Evolutionary conservation across 2,797 vertebrate species (phyloP).

Genomic region (Sebastes miniatus): DNA sequence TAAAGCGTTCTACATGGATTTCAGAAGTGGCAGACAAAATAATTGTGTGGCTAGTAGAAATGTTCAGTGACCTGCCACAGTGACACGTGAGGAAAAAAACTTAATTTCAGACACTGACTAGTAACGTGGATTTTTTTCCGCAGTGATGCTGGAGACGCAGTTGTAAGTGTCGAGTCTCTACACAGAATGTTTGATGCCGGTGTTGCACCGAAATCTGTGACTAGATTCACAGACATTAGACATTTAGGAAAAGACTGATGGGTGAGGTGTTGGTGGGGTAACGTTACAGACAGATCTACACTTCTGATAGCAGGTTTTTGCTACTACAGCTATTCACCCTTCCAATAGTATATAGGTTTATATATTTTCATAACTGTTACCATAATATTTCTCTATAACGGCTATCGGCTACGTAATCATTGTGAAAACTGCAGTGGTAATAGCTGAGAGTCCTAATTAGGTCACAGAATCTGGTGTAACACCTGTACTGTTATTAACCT

Average conservation of each 20-base stretch:
- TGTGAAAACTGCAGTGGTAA: neutral
- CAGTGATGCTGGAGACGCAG: neutral
- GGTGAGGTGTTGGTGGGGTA: neutral
- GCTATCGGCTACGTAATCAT: neutral
- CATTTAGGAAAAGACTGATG: neutral
- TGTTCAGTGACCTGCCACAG: too few species aligned
- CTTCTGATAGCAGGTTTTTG: neutral
- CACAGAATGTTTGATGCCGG: neutral
- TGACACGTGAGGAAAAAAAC: too few species aligned
- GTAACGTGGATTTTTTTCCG: neutral
- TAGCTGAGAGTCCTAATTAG: neutral
- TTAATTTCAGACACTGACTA: too few species aligned
- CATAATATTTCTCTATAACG: neutral
- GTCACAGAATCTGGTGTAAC: slow-evolving; percentile 5
- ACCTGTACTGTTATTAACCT: neutral
- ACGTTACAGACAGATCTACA: neutral
- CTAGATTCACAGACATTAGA: neutral
- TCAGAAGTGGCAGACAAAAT: too few species aligned
- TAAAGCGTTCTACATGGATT: too few species aligned
- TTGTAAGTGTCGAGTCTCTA: neutral
- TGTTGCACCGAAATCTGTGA: neutral
- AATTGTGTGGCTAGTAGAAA: too few species aligned
- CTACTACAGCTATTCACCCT: too few species aligned
- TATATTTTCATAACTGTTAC: neutral
- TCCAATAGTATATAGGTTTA: too few species aligned